Evolutionary conservation across 2,797 vertebrate species (phyloP), one percentile per base, ranked within the genome.

Genomic region (Mormyrus hasselquistii): DNA sequence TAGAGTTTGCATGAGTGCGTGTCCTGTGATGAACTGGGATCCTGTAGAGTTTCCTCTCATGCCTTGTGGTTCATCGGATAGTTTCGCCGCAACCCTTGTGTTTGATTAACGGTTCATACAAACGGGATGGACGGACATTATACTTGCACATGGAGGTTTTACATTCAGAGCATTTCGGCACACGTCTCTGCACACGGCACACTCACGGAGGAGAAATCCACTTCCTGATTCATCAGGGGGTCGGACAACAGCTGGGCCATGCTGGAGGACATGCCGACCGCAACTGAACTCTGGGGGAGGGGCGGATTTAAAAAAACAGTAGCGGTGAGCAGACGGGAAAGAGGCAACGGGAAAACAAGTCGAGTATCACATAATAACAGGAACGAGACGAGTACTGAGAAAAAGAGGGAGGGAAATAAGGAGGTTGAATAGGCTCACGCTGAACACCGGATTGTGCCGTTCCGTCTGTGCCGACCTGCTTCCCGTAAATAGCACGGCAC

Each of bases 161-260:
- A 38, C 65, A 73, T 38, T 73, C 65, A 2, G 82, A 84, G 49
- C n/a, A 10, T 84, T 49, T 52, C 44, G 1, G 82, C 7, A 84
- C 50, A 41, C 0, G 47, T 47, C 44, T 34, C 12, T 6, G 65
- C 65, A 73, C 12, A 73, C 52, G 87, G 9, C 2, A 59, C 29
- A 90, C 89, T 92, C 83, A 91, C 90, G 87, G 90, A 90, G 88
- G 92, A 92, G 84, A 92, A 57, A 87, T 91, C 91, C 86, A 93
- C 88, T 25, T 92, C 92, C 89, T 93, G 92, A 84, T 90, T 92
- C 90, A 93, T 88, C 34, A 94, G 91, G 14, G 90, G 91, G 69
- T 93, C 92, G 88, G 92, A 93, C 22, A 93, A 88, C 38, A 94
- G 90, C 50, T 91, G 84, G 50, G 92, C 91, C 91, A 92, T 93